Conservation (phyloP, 2,888 invertebrate genomes). For the Operophtera brumata region DNA sequence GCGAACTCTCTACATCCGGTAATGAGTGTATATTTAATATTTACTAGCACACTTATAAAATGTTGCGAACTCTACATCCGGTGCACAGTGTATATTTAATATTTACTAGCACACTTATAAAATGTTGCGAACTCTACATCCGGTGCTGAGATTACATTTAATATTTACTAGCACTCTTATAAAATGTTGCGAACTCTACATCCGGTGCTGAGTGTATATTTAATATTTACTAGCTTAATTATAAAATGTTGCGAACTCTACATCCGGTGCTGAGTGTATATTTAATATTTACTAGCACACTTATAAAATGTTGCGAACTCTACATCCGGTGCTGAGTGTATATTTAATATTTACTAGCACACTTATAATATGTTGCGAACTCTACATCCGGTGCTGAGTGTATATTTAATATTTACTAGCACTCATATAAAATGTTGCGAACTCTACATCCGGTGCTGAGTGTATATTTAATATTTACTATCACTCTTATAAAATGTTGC, state of each 20-base stretch:
- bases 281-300: slow-evolving; percentile 5
- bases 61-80: slow-evolving; percentile 5
- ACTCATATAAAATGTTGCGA: slow-evolving; percentile 6
- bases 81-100: no score
- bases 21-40: neutral
- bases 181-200: slow-evolving; percentile 9
- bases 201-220: no score
- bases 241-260: slow-evolving; percentile 8
- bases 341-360: slow-evolving; percentile 8
- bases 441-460: neutral
- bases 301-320: slow-evolving; percentile 7
- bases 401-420: slow-evolving; percentile 3
- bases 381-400: neutral
- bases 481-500: slow-evolving; percentile 8
- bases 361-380: slow-evolving; percentile 6
- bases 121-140: slow-evolving; percentile 8
- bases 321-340: neutral
- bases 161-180: slow-evolving; percentile 8
- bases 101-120: slow-evolving; percentile 8
- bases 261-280: neutral
- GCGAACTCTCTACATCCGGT: slow-evolving; percentile 1
- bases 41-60: slow-evolving; percentile 7
- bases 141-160: no score
- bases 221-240: slow-evolving; percentile 6
- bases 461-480: slow-evolving; percentile 1